Base-by-base conservation (phyloP, 2,113 vertebrate species). In the Otolemur garnettii region DNA sequence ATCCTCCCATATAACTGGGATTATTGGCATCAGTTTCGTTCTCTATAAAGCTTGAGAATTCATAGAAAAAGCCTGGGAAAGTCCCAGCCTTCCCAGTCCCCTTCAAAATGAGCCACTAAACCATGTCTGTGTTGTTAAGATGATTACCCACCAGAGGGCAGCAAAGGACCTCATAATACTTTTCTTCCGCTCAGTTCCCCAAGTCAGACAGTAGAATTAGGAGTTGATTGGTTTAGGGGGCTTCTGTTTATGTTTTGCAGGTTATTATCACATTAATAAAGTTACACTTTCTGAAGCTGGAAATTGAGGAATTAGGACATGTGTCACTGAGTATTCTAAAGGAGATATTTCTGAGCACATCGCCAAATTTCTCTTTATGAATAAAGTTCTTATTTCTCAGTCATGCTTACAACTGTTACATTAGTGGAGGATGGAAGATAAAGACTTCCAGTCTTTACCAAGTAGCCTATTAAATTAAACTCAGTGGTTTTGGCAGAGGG, bases 121-220 rank as follows among this genome's bases (percentile, higher is more conserved):
- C 21, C 8, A 64, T 5, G 1, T 59, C 38, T 35, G 15, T 87
- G 87, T 22, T 84, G 38, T 86, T 91, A 53, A 80, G 33, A 66
- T 10, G 0, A 42, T 5, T 4, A 19, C 42, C 98, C 98, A 79
- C 95, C 2, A 98, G 98, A 98, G 98, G 98, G 92, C 98, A 98
- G 95, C 95, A 98, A 96, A 98, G 97, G 80, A 97, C 96, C 95
- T 97, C 13, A 68, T 62, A 87, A 96, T 57, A 38, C 4, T 71
- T 17, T 38, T 30, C 59, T 55, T 35, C 5, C 5, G 42, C 8
- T 28, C 0, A 6, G 22, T 42, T 84, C 45, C 35, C 12, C 11
- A 53, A 17, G 4, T 50, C 22, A 26, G 28, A 79, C 72, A 10
- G 7, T 7, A 30, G 14, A 85, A 78, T 42, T 60, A 62, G 26